phyloP scores from a whole-genome alignment of 1,140 invertebrate species.

The Solen grandis region DNA sequence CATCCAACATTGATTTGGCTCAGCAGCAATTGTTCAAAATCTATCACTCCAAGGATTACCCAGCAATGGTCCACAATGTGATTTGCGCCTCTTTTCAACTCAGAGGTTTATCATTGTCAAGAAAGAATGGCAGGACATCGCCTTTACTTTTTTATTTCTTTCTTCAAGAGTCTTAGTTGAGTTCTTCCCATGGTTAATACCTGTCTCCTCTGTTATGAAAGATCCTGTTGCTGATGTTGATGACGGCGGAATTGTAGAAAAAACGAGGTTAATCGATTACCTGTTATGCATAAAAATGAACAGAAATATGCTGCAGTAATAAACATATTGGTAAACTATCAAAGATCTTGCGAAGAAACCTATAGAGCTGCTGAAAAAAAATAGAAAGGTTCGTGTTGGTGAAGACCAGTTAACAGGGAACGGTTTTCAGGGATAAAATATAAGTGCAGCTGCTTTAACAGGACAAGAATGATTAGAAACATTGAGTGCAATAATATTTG shows the following conservation, averaged over 20 bases:
- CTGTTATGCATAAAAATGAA: conserved; percentile 53
- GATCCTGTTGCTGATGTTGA: background rate
- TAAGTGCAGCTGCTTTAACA: conserved; percentile 36
- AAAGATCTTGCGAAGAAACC: conserved; percentile 7
- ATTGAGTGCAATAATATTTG: conserved; percentile 60
- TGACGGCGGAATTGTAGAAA: background rate
- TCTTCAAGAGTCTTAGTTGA: conserved; percentile 10
- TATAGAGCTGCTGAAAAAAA: conserved; percentile 5
- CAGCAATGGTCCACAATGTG: conserved; percentile 18
- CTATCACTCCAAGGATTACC: conserved; percentile 17
- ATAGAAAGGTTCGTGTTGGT: conserved; percentile 46
- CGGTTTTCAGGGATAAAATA: conserved; percentile 52
- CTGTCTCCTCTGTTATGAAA: background rate
- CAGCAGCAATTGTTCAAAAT: conserved; percentile 49
- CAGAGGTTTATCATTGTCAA: conserved; percentile 3
- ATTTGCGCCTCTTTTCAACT: background rate
- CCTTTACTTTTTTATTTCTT: conserved; percentile 4
- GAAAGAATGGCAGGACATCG: conserved; percentile 16
- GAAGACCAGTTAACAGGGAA: conserved; percentile 57
- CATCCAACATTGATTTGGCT: conserved; percentile 51
- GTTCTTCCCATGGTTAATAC: conserved; percentile 30
- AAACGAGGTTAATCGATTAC: conserved; percentile 32
- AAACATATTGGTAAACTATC: conserved; percentile 41
- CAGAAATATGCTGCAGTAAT: conserved; percentile 41
- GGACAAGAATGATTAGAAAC: conserved; percentile 41